phyloP scores from a whole-genome alignment of 2,888 invertebrate genomes.

The Hirtodrosophila cameraria region DNA sequence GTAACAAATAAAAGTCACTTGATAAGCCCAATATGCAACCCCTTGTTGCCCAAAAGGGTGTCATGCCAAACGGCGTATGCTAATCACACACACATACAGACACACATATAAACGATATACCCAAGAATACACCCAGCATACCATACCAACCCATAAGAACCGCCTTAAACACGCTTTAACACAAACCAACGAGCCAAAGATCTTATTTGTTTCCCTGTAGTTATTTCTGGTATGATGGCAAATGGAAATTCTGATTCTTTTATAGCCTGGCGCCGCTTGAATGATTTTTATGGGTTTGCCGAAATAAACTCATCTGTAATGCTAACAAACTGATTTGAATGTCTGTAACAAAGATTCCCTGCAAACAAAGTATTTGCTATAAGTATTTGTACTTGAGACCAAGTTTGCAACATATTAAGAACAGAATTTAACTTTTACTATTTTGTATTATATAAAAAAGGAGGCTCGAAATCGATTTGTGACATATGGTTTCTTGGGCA shows the following conservation, averaged over 20 bases:
- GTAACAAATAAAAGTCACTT: conserved; percentile 72
- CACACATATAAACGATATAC: conserved; percentile 5
- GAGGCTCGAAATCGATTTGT: too few relatives aligned
- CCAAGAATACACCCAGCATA: conserved; percentile 10
- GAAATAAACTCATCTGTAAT: conserved; percentile 36
- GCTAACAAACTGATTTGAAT: conserved; percentile 69
- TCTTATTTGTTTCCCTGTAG: conserved; percentile 43
- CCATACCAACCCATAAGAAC: conserved; percentile 28
- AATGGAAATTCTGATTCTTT: conserved; percentile 72
- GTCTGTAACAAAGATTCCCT: conserved; percentile 23
- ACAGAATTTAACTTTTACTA: too few relatives aligned
- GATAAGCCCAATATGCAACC: conserved; percentile 74
- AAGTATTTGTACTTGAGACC: conserved; percentile 1
- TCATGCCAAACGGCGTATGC: conserved; percentile 68
- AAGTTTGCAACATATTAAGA: neutral
- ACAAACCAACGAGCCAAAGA: conserved; percentile 65
- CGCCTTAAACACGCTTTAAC: conserved; percentile 69
- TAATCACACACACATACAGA: conserved; percentile 58
- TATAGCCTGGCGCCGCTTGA: conserved; percentile 74
- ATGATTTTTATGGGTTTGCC: conserved; percentile 78
- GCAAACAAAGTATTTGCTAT: neutral
- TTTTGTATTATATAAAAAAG: too few relatives aligned
- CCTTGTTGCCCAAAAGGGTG: conserved; percentile 66
- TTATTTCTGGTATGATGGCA: conserved; percentile 37
- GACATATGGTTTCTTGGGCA: too few relatives aligned